Base-by-base conservation (phyloP, 2,888 invertebrate species). In the Nasonovia ribisnigri region DNA sequence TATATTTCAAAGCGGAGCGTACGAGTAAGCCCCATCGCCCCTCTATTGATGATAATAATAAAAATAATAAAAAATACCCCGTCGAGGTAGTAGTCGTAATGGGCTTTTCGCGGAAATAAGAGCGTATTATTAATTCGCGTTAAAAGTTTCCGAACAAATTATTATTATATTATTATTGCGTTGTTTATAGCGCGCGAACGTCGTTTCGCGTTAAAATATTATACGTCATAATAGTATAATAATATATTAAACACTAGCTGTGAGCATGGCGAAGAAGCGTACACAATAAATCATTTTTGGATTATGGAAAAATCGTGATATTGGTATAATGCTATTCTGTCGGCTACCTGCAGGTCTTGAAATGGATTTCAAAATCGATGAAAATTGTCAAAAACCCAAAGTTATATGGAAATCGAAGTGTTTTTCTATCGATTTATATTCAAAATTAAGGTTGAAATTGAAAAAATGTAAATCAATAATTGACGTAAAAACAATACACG, bases 71-170 rank as follows among this genome's bases (percentile, higher is more conserved):
- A 36, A 77, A 77, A 36, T 77, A 77, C 8, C 77, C 77, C 77
- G 77, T 77, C 16, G 77, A 36, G 77, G 77, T 77, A 36, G 6
- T 77, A 48, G 24, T 54, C 11, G 46, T n/a, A 20, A 87, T n/a
- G 36, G 36, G 4, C 48, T 88, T 88, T 88, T 36, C 36, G 24
- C 24, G 36, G 51, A 51, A n/a, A 51, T 51, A 36, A 48, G 51
- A 88, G 88, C 24, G 36, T 77, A 42, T 88, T 88, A 88, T 88
- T 88, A 88, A 88, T 88, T 88, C 54, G 42, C 42, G 54, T 57
- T 54, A 54, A 88, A 88, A 54, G 88, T 88, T 54, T 88, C 42
- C 26, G 16, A 54, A 57, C 54, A 88, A 88, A 88, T 36, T 54
- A 54, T 48, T 57, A 26, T 36, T 77, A 77, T 36, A 77, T 77